phyloP scores from a whole-genome alignment of 1,140 invertebrate genomes.

The Sarcophaga bullata region DNA sequence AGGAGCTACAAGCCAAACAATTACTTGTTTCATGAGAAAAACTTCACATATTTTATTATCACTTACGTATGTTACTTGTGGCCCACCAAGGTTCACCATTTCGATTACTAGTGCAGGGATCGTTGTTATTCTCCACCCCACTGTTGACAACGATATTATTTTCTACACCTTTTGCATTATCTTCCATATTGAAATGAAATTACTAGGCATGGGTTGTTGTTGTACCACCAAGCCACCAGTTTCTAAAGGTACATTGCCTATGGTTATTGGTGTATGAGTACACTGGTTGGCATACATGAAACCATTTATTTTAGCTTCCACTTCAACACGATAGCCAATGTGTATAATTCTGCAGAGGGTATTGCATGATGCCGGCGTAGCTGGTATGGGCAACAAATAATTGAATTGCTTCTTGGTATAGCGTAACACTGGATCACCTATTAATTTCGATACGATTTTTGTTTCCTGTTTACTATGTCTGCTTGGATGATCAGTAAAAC shows the following conservation, averaged over 20 bases:
- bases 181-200: slow-evolving; percentile 33
- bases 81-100: not conserved
- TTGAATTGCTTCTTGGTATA: slow-evolving; percentile 51
- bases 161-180: not conserved
- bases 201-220: slow-evolving; percentile 37
- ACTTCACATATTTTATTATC: not conserved
- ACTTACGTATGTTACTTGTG: slow-evolving; percentile 18
- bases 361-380: slow-evolving; percentile 77
- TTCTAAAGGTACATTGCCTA: slow-evolving; percentile 69
- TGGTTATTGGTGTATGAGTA: slow-evolving; percentile 66
- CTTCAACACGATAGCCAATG: slow-evolving; percentile 74
- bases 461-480: slow-evolving; percentile 69
- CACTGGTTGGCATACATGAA: slow-evolving; percentile 67
- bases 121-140: not conserved
- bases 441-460: slow-evolving; percentile 68
- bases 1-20: slow-evolving; percentile 47
- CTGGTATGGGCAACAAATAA: slow-evolving; percentile 70
- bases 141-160: too few species aligned
- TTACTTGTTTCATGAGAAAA: not conserved
- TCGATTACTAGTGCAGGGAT: not conserved
- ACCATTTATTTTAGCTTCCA: slow-evolving; percentile 65
- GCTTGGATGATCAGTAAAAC: slow-evolving; percentile 67
- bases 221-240: slow-evolving; percentile 26
- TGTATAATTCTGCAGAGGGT: slow-evolving; percentile 77
- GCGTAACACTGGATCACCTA: slow-evolving; percentile 67